A percentile compares a stretch with the other conserved stretches of the same genome.
These are phyloP conservation scores for Dreissena rostriformis DNA, from an alignment of 1,140 invertebrate genomes.

Conservation along the genomic window DNA sequence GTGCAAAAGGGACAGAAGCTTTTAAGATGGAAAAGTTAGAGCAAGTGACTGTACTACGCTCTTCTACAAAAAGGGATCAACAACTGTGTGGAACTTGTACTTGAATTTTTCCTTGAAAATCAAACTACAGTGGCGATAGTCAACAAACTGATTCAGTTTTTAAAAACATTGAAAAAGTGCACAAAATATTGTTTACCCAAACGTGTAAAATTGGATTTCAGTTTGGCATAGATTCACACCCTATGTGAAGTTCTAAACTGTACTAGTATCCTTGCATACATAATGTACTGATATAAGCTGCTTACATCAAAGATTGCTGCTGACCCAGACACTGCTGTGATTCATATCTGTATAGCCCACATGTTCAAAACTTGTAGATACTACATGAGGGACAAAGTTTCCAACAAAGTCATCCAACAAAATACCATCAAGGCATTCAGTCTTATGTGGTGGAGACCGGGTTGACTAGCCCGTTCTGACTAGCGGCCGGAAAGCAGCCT, in stretches of 20 bases:
- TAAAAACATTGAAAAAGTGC: not conserved
- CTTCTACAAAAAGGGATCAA: not conserved
- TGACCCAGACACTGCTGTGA: not conserved
- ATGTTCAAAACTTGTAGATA: not conserved
- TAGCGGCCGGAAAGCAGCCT: too few relatives aligned
- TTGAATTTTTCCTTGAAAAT: not conserved
- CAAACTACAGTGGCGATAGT: not conserved
- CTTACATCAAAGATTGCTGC: not conserved
- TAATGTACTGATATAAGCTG: not conserved
- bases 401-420: not conserved
- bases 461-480: too few relatives aligned
- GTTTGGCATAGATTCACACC: not conserved
- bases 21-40: not conserved
- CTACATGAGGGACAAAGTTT: slow-evolving; percentile 11
- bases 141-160: not conserved
- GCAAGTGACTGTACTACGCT: not conserved
- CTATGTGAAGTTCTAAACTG: not conserved
- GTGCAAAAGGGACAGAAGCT: not conserved
- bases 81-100: not conserved
- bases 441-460: not conserved
- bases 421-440: slow-evolving; percentile 3
- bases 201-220: not conserved
- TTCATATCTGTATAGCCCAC: not conserved
- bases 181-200: not conserved
- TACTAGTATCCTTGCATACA: not conserved